Evolutionary conservation across 1,140 invertebrate genomes (phyloP).

Genomic region (Vollenhovia emeryi): DNA sequence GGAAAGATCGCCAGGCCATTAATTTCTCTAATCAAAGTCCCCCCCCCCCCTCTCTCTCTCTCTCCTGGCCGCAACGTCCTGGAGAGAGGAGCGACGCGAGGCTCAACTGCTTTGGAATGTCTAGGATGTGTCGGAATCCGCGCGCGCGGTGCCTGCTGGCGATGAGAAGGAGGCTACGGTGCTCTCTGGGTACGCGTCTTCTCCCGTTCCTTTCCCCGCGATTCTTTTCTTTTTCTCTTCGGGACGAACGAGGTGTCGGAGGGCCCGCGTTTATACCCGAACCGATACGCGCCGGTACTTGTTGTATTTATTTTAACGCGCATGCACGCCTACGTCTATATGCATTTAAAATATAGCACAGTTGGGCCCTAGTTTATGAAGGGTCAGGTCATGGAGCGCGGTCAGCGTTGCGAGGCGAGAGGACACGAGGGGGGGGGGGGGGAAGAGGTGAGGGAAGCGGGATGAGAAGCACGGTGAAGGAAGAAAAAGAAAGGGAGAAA

Average conservation of each 20-base stretch:
- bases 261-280: constrained; percentile 77
- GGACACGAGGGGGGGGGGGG: constrained; percentile 68
- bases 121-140: constrained; percentile 62
- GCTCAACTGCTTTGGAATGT: constrained; percentile 61
- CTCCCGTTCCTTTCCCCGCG: constrained; percentile 37
- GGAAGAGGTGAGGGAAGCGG: constrained; percentile 45
- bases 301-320: constrained; percentile 83
- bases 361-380: constrained; percentile 85
- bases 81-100: constrained; percentile 45
- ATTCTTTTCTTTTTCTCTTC: constrained; percentile 52
- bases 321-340: constrained; percentile 84
- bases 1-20: constrained; percentile 41
- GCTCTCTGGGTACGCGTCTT: constrained; percentile 60
- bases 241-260: constrained; percentile 78
- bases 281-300: constrained; percentile 80
- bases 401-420: constrained; percentile 70
- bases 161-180: constrained; percentile 67
- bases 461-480: constrained; percentile 22
- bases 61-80: constrained; percentile 22
- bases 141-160: constrained; percentile 51
- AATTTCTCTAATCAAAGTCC: constrained; percentile 68
- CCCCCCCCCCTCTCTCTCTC: neutral
- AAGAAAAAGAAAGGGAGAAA: constrained; percentile 47
- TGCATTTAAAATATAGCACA: constrained; percentile 85
- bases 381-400: constrained; percentile 83